phyloP scores from a whole-genome alignment of 2,888 invertebrate genomes.

The Formica aserva region DNA sequence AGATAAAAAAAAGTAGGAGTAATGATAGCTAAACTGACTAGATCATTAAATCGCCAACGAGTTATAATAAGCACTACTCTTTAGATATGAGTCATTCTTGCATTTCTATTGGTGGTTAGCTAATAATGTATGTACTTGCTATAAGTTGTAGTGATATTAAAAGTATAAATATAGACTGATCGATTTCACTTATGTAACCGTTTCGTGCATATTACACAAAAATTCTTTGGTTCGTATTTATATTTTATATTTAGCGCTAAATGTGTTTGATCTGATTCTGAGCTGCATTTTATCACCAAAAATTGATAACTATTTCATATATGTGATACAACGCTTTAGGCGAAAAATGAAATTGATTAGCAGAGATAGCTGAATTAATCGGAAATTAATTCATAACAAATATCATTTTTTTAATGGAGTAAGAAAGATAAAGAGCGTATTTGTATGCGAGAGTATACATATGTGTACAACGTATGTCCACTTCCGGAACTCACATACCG shows the following conservation, averaged over 20 bases:
- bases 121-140: slow-evolving; percentile 3
- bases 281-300: background rate
- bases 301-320: background rate
- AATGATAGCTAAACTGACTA: background rate
- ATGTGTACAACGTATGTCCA: background rate
- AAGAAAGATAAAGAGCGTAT: background rate
- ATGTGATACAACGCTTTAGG: slow-evolving; percentile 61
- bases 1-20: background rate
- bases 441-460: background rate
- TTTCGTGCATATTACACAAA: background rate
- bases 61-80: slow-evolving; percentile 12
- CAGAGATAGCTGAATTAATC: slow-evolving; percentile 75
- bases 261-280: background rate
- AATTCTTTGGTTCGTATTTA: background rate
- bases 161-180: slow-evolving; percentile 12
- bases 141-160: background rate
- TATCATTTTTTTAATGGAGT: slow-evolving; percentile 56
- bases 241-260: background rate
- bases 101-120: slow-evolving; percentile 12
- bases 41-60: slow-evolving; percentile 14
- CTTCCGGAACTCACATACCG: background rate
- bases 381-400: slow-evolving; percentile 72
- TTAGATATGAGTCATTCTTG: slow-evolving; percentile 32
- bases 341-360: slow-evolving; percentile 68
- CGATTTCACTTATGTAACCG: background rate